Conservation (phyloP, 2,113 vertebrate genomes). For the Cyanoramphus novaezelandiae region DNA sequence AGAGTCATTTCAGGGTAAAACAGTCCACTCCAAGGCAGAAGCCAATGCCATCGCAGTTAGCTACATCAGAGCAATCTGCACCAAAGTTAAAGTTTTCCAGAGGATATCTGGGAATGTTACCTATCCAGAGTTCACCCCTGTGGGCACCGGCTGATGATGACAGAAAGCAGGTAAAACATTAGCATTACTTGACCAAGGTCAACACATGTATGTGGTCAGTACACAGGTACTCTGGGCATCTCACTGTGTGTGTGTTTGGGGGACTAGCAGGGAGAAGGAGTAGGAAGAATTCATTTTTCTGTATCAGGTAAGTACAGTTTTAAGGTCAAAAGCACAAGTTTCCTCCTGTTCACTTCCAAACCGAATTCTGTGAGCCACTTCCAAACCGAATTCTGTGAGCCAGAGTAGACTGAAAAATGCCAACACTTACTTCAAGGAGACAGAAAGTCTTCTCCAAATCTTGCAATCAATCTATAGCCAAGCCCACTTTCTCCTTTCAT, state of each 20-base stretch:
- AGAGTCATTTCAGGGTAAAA: conserved; percentile 61
- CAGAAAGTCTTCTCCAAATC: not conserved
- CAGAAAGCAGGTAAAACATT: conserved; percentile 29
- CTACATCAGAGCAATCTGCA: conserved; percentile 43
- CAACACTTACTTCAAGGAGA: not conserved
- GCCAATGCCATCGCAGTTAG: conserved; percentile 21
- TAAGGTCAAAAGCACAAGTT: conserved; percentile 19
- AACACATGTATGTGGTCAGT: not conserved
- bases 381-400: not conserved
- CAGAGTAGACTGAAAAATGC: not conserved
- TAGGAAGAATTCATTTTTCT: not conserved
- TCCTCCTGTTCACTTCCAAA: not conserved
- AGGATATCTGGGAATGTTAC: conserved; percentile 53
- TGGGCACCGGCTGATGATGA: conserved; percentile 34
- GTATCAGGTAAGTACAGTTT: not conserved
- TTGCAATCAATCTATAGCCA: not conserved
- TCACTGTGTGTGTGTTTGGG: not conserved
- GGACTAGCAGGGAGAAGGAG: not conserved
- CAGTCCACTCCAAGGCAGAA: conserved; percentile 52
- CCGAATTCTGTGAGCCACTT: not conserved
- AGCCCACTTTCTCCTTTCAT: not conserved
- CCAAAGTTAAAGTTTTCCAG: conserved; percentile 52
- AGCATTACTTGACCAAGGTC: conserved; percentile 24
- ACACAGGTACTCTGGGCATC: not conserved
- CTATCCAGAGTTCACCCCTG: conserved; percentile 48